Evolutionary conservation across 2,888 invertebrate species (phyloP).

Genomic region (Diabrotica balteata): DNA sequence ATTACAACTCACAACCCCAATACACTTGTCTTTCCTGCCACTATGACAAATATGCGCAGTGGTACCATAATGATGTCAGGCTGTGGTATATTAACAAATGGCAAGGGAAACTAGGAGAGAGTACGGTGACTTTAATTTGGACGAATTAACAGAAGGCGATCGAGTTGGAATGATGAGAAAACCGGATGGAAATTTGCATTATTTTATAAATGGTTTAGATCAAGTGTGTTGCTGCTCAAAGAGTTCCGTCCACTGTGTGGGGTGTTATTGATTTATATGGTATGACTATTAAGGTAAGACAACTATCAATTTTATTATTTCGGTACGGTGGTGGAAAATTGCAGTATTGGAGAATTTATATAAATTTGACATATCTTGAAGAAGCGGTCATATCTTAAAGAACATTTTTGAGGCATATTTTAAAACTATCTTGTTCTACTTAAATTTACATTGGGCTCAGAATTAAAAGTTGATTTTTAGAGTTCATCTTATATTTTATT

Average conservation of each 20-base stretch:
- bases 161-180: slow-evolving; percentile 91
- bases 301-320: too few species aligned
- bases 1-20: slow-evolving; percentile 93
- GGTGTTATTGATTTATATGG: slow-evolving; percentile 95
- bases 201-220: slow-evolving; percentile 91
- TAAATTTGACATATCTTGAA: too few species aligned
- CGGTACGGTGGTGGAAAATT: too few species aligned
- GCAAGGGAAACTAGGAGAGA: slow-evolving; percentile 92
- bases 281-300: slow-evolving; percentile 81
- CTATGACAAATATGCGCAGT: slow-evolving; percentile 95
- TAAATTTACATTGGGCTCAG: too few species aligned
- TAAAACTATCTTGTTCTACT: too few species aligned
- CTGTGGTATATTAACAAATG: slow-evolving; percentile 94
- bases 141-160: slow-evolving; percentile 92
- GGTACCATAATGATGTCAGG: slow-evolving; percentile 97
- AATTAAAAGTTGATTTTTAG: too few species aligned
- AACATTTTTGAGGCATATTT: too few species aligned
- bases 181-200: slow-evolving; percentile 84
- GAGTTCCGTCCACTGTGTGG: slow-evolving; percentile 84
- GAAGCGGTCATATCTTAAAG: too few species aligned
- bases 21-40: slow-evolving; percentile 89
- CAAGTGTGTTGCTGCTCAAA: slow-evolving; percentile 89
- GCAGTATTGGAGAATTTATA: too few species aligned
- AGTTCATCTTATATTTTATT: too few species aligned
- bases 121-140: slow-evolving; percentile 92